Conservation (phyloP, 2,113 vertebrate species). For the Mystacornis crossleyi region DNA sequence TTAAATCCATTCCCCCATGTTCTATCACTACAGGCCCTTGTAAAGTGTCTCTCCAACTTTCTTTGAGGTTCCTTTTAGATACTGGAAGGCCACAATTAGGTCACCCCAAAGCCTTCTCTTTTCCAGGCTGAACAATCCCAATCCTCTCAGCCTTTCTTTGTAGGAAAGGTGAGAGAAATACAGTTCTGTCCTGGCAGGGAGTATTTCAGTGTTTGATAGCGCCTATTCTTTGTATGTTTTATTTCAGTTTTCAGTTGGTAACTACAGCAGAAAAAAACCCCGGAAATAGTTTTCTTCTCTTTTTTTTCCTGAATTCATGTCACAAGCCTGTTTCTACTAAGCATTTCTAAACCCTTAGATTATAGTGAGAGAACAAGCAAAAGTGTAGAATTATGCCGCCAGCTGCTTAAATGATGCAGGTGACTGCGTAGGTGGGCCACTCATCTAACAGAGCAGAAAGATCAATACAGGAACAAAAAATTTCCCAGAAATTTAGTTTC, state of each 20-base stretch:
- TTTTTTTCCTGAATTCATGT: neutral
- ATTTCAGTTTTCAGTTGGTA: neutral
- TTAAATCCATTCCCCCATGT: neutral
- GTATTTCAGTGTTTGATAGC: neutral
- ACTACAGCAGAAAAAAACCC: neutral
- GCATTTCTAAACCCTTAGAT: neutral
- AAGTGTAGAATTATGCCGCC: neutral
- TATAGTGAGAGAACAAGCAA: neutral
- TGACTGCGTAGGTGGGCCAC: rapidly evolving
- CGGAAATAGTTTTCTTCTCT: neutral
- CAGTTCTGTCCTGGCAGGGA: neutral
- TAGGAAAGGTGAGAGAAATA: neutral
- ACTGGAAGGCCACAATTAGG: neutral
- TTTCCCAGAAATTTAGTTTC: neutral
- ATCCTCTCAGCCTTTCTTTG: neutral
- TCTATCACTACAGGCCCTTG: neutral
- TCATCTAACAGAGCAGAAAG: neutral
- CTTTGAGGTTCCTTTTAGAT: neutral
- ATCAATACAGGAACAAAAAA: neutral
- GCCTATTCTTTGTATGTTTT: neutral
- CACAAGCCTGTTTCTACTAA: neutral
- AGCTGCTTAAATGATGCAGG: neutral
- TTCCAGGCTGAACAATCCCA: neutral
- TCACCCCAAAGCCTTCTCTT: neutral
- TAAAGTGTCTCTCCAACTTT: neutral